A percentile compares a stretch with the other conserved stretches of the same genome.
Conservation (phyloP, 1,140 invertebrate species). For the Dendroctonus valens region DNA sequence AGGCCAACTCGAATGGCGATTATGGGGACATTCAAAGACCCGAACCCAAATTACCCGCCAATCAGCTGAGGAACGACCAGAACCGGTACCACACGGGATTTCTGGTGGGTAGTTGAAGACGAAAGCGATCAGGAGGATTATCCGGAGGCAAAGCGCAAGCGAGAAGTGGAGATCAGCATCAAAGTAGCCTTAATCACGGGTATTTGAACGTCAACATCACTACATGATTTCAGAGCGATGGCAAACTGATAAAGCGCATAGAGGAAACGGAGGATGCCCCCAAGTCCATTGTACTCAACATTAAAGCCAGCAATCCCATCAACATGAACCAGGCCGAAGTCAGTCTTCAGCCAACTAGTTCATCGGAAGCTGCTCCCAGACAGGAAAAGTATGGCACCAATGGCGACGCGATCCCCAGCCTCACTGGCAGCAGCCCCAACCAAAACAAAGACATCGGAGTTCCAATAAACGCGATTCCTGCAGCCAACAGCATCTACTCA, state of each 20-base stretch:
- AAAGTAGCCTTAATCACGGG: background rate
- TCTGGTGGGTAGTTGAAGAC: background rate
- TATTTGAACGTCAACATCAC: background rate
- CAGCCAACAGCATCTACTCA: background rate
- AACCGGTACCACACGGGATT: slow-evolving; percentile 7
- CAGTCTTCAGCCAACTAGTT: background rate
- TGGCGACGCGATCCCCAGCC: slow-evolving; percentile 10
- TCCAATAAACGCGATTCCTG: slow-evolving; percentile 14
- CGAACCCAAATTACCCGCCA: slow-evolving; percentile 7
- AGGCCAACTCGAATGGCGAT: slow-evolving; percentile 6
- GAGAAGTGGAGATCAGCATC: slow-evolving; percentile 26
- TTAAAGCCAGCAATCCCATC: slow-evolving; percentile 11
- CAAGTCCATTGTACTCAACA: slow-evolving; percentile 27
- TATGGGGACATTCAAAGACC: slow-evolving; percentile 5
- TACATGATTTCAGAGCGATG: slow-evolving; percentile 15
- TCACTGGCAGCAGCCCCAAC: background rate
- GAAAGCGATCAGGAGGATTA: background rate
- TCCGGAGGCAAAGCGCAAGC: background rate
- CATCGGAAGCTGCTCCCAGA: background rate
- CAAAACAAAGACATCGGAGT: slow-evolving; percentile 15
- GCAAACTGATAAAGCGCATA: slow-evolving; percentile 22
- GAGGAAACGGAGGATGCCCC: slow-evolving; percentile 20
- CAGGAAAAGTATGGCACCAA: too few species aligned
- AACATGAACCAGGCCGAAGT: background rate
- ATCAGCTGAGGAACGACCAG: background rate